Base-by-base conservation (phyloP, 2,797 vertebrate species). In the Lutjanus campechanus region DNA sequence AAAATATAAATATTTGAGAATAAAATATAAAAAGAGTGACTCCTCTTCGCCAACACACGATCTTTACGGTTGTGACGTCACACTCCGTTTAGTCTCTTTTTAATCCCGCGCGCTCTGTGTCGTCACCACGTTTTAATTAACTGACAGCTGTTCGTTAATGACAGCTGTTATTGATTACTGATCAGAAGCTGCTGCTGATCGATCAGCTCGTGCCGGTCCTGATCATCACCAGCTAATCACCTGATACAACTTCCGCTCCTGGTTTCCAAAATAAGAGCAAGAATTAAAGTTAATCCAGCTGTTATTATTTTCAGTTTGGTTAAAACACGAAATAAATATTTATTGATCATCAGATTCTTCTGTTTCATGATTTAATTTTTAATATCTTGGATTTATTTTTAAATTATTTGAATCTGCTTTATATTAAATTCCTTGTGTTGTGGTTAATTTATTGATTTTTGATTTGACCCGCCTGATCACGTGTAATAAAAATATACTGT, bases 61-160 rank as follows among this genome's bases (percentile, higher is more conserved):
- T 66, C 73, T 81, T 20, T 60, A 6, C 19, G 0, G 0, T 0
- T 11, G 12, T 84, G 40, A 87, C 85, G 73, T 88, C 69, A 85
- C 62, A 20, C 17, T 40, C 41, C 2, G n/a, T 43, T 36, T 5
- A 62, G 7, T 20, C 41, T 41, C 15, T 5, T n/a, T 56, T 25
- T 76, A 55, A 79, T 66, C 54, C 29, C 17, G 17, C 43, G 10
- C 17, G 9, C 9, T 12, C 22, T 17, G 25, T 55, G 69, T 51
- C 70, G 60, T 76, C 74, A 77, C 36, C 19, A 11, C 5, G 8
- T 20, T 62, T 15, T 22, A 44, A 40, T 20, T 2, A 36, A 50
- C 22, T 7, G 7, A 20, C 17, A 65, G 36, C 9, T 11, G 20
- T 10, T 43, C 6, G 25, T 49, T 11, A 25, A 20, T 13, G 8